A percentile compares a stretch with the other conserved stretches of the same genome.
Evolutionary conservation across 2,113 vertebrate genomes (phyloP).

Genomic region (Aramus guarauna): DNA sequence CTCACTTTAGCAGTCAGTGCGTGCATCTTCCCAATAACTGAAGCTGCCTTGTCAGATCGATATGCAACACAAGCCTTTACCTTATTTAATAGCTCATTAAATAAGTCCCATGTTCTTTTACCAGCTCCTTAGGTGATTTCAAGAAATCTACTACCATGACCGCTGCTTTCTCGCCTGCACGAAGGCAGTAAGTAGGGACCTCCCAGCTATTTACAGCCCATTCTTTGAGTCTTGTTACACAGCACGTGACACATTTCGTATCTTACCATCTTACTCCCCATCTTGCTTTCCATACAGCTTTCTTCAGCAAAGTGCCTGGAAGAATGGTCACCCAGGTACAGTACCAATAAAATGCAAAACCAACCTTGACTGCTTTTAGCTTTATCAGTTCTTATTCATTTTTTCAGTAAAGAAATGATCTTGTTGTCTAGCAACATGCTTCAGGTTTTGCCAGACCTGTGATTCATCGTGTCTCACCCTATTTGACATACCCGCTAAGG

Average conservation of each 20-base stretch:
- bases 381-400: not conserved
- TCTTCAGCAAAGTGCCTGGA: not conserved
- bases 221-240: not conserved
- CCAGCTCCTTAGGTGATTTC: not conserved
- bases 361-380: not conserved
- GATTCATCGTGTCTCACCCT: not conserved
- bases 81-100: slow-evolving; percentile 25
- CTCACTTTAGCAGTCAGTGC: not conserved
- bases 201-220: not conserved
- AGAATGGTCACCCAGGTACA: not conserved
- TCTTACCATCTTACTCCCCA: not conserved
- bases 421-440: not conserved
- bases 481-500: not conserved
- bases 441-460: not conserved
- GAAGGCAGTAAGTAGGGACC: not conserved
- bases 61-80: not conserved
- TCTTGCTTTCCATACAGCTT: not conserved
- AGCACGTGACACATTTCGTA: not conserved
- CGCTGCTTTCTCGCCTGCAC: not conserved
- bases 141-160: not conserved
- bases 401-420: not conserved
- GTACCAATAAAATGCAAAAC: not conserved
- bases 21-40: not conserved
- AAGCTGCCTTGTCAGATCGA: not conserved
- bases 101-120: not conserved